phyloP scores from a whole-genome alignment of 2,888 invertebrate species.

The Cephus pulcher region DNA sequence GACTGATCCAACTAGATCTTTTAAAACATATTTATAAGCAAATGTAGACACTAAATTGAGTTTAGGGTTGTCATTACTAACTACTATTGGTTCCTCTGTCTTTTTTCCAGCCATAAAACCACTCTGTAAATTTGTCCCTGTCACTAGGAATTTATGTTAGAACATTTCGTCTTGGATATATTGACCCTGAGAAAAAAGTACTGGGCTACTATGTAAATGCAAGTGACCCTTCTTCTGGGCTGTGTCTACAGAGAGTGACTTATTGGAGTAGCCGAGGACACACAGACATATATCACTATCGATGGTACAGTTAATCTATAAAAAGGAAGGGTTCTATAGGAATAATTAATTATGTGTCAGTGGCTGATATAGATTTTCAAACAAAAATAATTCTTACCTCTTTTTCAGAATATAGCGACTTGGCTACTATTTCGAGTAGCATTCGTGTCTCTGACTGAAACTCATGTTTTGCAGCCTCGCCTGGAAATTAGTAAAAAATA shows the following conservation, averaged over 20 bases:
- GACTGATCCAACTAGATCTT: too few species aligned
- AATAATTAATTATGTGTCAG: too few species aligned
- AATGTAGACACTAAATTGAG: too few species aligned
- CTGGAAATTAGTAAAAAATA: conserved; percentile 51
- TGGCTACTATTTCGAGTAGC: conserved; percentile 95
- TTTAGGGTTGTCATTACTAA: too few species aligned
- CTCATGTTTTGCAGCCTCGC: conserved; percentile 80
- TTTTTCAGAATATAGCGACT: conserved; percentile 96
- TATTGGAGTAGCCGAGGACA: neutral
- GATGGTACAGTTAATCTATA: neutral
- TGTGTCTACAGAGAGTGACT: neutral
- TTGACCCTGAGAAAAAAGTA: neutral
- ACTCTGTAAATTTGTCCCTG: neutral
- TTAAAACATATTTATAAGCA: too few species aligned
- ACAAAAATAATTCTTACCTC: conserved; percentile 72
- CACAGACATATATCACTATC: neutral
- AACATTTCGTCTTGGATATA: neutral
- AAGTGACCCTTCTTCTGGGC: neutral
- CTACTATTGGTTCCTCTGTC: too few species aligned
- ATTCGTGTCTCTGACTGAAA: conserved; percentile 98
- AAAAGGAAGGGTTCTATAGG: too few species aligned
- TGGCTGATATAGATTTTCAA: too few species aligned
- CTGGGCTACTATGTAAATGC: conserved; percentile 8
- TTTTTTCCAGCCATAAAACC: neutral
- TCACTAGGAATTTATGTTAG: conserved; percentile 8